A percentile compares a stretch with the other conserved stretches of the same genome.
These are phyloP conservation scores for Malachius bipustulatus DNA, from an alignment of 2,888 invertebrate species.

Conservation along the genomic window DNA sequence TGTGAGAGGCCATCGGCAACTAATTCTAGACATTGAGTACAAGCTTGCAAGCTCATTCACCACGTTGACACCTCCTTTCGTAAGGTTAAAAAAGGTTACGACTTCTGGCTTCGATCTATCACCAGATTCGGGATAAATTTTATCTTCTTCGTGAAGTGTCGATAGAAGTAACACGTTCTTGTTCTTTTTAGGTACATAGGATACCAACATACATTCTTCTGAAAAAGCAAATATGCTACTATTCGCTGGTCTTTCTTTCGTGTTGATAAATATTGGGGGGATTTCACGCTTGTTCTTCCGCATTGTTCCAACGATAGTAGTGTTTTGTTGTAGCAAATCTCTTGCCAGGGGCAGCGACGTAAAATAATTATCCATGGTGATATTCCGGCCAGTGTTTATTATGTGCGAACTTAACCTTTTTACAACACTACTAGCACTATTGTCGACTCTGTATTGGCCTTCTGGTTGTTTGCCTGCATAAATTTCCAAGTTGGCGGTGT, in stretches of 20 bases:
- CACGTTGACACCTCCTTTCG: slow-evolving; percentile 21
- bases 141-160: slow-evolving; percentile 18
- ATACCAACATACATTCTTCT: slow-evolving; percentile 13
- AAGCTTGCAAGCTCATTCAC: no score
- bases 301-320: slow-evolving; percentile 15
- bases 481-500: slow-evolving; percentile 18
- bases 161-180: slow-evolving; percentile 22
- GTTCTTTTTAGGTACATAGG: slow-evolving; percentile 20
- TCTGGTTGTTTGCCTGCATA: slow-evolving; percentile 18
- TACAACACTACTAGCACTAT: slow-evolving; percentile 10
- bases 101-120: slow-evolving; percentile 18
- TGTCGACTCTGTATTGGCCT: slow-evolving; percentile 12
- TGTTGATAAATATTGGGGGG: slow-evolving; percentile 7
- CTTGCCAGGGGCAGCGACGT: slow-evolving; percentile 14
- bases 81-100: slow-evolving; percentile 18
- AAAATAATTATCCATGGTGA: slow-evolving; percentile 17
- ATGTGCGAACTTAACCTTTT: slow-evolving; percentile 12
- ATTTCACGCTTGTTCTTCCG: slow-evolving; percentile 16
- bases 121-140: slow-evolving; percentile 17
- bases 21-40: no score
- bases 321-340: slow-evolving; percentile 14
- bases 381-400: slow-evolving; percentile 12
- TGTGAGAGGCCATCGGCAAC: no score
- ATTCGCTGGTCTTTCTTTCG: neutral
- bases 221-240: slow-evolving; percentile 8